A percentile compares a stretch with the other conserved stretches of the same genome.
Evolutionary conservation across 2,888 invertebrate genomes (phyloP).

Genomic region (Cheilosia soror): DNA sequence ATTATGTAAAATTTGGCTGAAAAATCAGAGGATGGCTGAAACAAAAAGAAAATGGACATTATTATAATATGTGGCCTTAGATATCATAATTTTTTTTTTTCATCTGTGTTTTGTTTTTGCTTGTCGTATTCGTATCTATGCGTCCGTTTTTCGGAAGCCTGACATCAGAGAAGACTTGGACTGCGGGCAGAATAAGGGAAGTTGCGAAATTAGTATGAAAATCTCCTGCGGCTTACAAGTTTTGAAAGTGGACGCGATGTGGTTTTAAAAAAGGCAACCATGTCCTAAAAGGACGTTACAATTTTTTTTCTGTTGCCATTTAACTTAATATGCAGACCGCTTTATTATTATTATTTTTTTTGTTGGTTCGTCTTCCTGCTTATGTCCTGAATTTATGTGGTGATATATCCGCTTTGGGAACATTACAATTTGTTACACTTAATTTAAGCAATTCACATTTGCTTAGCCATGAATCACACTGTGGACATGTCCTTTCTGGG

Average conservation of each 20-base stretch:
- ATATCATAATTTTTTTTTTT: constrained; percentile 65
- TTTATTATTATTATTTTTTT: constrained; percentile 45
- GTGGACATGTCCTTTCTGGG: constrained; percentile 8
- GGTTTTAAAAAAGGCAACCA: constrained; percentile 50
- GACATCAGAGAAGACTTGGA: constrained; percentile 25
- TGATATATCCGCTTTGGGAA: constrained; percentile 54
- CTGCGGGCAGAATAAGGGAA: constrained; percentile 35
- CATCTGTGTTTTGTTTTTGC: background rate
- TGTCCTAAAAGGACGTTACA: constrained; percentile 44
- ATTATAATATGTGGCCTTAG: constrained; percentile 66
- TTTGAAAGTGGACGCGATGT: constrained; percentile 58
- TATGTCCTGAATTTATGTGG: constrained; percentile 51
- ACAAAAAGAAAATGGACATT: constrained; percentile 65
- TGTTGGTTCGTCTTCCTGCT: constrained; percentile 17
- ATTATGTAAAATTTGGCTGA: constrained; percentile 53
- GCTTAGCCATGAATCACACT: constrained; percentile 48
- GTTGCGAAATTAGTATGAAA: constrained; percentile 64
- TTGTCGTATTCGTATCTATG: constrained; percentile 52
- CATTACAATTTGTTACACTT: constrained; percentile 60
- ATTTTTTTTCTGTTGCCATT: constrained; percentile 40
- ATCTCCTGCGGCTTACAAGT: constrained; percentile 65
- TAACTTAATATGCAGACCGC: constrained; percentile 66
- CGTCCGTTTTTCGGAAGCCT: constrained; percentile 42
- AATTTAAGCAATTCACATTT: constrained; percentile 59
- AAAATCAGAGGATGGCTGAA: constrained; percentile 56